Evolutionary conservation across 2,888 invertebrate species (phyloP), one percentile per base, ranked within the genome.

Genomic region (Lomographa bimaculata): DNA sequence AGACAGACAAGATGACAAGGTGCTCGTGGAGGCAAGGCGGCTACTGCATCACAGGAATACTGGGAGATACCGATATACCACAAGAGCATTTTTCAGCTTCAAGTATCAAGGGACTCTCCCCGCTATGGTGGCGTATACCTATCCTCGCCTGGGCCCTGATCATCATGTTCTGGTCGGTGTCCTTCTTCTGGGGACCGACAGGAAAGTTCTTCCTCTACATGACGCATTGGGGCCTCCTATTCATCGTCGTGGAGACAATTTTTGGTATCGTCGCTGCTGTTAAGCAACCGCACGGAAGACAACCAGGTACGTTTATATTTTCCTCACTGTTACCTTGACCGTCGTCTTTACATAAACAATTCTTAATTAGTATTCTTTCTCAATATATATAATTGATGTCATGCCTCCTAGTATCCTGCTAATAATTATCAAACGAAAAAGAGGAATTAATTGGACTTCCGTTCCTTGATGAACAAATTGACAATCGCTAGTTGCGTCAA

Each of bases 201-300:
- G 76, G 74, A 43, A 87, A 80, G 71, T 91, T 84, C 69, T 72
- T 89, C 40, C 65, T 91, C 8, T 91, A 90, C 59, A 87, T 91
- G 78, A 91, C 91, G 2, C 90, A 91, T 54, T 91, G 91, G 90
- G 91, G 90, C 1, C 71, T 90, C 17, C 49, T 83, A 2, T 64
- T 89, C 33, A 76, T 89, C 24, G 63, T 81, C 28, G 39, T 79
- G 23, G 84, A 87, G 50, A 70, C 81, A 0, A 48, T 70, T 4
- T 79, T 87, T 38, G 87, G 86, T 7, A 77, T 85, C 44, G 39
- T 74, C 8, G 82, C 84, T 3, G 64, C 78, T 27, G 47, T 77
- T 8, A 74, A 64, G 52, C 60, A 46, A 8, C 60, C 61, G 12
- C 63, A 52, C 18, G 65, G 54, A 50, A 52, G 56, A 25, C 57